Conservation (phyloP, 2,797 vertebrate species). For the Florisuga fusca region DNA sequence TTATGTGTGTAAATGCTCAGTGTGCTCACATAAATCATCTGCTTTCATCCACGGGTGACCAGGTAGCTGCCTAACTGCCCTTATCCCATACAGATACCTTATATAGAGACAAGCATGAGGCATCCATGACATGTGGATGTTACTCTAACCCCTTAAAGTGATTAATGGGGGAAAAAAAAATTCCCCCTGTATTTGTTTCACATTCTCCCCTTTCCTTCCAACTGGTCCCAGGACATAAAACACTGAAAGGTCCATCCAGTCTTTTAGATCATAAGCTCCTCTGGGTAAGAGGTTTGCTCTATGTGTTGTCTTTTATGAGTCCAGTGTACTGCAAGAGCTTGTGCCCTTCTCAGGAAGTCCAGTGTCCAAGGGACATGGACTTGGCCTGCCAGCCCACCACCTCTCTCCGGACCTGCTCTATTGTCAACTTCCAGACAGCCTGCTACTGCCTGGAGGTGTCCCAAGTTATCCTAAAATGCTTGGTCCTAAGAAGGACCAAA, state of each 20-base stretch:
- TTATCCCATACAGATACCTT: background rate
- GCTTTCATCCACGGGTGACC: background rate
- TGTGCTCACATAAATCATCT: conserved; percentile 17
- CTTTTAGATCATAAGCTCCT: background rate
- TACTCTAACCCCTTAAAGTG: background rate
- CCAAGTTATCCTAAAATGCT: background rate
- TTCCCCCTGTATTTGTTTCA: background rate
- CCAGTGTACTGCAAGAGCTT: background rate
- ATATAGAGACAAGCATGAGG: background rate
- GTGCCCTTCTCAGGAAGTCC: background rate
- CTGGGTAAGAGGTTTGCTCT: background rate
- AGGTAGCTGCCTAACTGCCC: background rate
- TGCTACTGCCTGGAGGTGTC: background rate
- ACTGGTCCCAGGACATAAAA: background rate
- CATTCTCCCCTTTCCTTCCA: background rate
- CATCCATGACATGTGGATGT: background rate
- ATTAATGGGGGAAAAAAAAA: background rate
- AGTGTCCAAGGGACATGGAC: background rate
- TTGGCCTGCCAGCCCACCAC: background rate
- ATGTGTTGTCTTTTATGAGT: background rate
- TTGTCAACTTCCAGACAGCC: background rate
- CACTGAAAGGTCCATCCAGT: background rate
- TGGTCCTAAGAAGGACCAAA: background rate
- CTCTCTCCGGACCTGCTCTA: background rate
- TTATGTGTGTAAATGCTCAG: background rate